A percentile compares a stretch with the other conserved stretches of the same genome.
phyloP scores from a whole-genome alignment of 2,113 vertebrate genomes.

The Halichoeres trimaculatus region DNA sequence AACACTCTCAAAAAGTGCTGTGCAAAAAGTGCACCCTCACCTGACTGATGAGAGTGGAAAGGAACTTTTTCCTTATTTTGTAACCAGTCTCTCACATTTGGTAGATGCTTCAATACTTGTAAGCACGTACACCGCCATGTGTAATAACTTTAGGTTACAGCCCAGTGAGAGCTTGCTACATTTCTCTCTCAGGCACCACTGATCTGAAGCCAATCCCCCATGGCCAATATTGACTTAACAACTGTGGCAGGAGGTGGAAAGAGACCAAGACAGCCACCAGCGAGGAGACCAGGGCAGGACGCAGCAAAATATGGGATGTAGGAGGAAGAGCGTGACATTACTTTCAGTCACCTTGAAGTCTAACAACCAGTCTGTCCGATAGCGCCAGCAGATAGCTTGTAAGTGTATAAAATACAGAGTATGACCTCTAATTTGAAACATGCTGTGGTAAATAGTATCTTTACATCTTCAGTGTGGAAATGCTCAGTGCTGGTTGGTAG shows the following conservation, averaged over 20 bases:
- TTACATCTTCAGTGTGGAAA: constrained; percentile 25
- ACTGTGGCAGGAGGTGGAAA: constrained; percentile 17
- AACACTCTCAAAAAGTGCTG: neutral
- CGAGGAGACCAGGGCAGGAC: constrained; percentile 24
- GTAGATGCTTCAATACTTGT: constrained; percentile 13
- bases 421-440: constrained; percentile 26
- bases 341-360: constrained; percentile 52
- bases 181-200: constrained; percentile 56
- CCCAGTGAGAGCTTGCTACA: constrained; percentile 27
- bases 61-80: constrained; percentile 1
- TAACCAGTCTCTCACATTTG: constrained; percentile 23
- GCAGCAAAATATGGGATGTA: constrained; percentile 19
- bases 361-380: constrained; percentile 32
- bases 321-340: constrained; percentile 38
- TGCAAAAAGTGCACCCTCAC: constrained; percentile 16
- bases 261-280: constrained; percentile 30
- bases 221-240: constrained; percentile 54
- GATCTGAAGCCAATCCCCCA: constrained; percentile 59
- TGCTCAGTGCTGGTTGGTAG: neutral
- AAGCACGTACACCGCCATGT: constrained; percentile 30
- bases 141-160: constrained; percentile 50
- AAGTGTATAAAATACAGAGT: constrained; percentile 17
- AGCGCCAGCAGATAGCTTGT: constrained; percentile 31
- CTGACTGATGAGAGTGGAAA: constrained; percentile 6
- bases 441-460: constrained; percentile 11